Percentiles rank a stretch among this genome's conserved stretches.
Evolutionary conservation across 2,113 vertebrate species (phyloP).

Genomic region (Columba janthina): DNA sequence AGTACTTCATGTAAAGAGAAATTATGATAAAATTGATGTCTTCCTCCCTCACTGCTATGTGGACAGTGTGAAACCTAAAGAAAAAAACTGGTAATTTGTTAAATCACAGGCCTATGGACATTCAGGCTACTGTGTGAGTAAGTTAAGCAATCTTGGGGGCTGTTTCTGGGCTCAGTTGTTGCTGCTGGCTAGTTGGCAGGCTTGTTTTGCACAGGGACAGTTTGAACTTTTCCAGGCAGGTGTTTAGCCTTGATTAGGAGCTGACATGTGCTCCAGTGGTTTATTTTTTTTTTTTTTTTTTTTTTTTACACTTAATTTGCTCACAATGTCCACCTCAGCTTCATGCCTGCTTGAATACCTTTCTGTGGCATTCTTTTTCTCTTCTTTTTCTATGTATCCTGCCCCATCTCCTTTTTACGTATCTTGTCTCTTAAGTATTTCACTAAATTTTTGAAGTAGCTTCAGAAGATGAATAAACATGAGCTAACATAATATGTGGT

Average conservation of each 20-base stretch:
- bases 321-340: neutral
- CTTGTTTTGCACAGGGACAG: rapidly evolving
- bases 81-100: neutral
- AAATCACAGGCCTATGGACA: neutral
- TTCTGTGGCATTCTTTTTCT: neutral
- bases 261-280: neutral
- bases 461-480: neutral
- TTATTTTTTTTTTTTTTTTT: neutral
- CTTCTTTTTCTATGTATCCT: neutral
- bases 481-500: neutral
- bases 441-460: neutral
- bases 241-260: neutral
- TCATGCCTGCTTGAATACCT: neutral
- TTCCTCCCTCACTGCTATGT: neutral
- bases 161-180: neutral
- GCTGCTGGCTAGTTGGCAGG: neutral
- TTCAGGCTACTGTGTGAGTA: neutral
- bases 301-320: neutral
- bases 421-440: neutral
- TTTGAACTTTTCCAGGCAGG: neutral
- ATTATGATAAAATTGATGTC: neutral
- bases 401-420: rapidly evolving
- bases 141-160: neutral
- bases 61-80: neutral
- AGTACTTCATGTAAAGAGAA: neutral